Base-by-base conservation (phyloP, 2,888 invertebrate genomes). In the Pammene fasciana region DNA sequence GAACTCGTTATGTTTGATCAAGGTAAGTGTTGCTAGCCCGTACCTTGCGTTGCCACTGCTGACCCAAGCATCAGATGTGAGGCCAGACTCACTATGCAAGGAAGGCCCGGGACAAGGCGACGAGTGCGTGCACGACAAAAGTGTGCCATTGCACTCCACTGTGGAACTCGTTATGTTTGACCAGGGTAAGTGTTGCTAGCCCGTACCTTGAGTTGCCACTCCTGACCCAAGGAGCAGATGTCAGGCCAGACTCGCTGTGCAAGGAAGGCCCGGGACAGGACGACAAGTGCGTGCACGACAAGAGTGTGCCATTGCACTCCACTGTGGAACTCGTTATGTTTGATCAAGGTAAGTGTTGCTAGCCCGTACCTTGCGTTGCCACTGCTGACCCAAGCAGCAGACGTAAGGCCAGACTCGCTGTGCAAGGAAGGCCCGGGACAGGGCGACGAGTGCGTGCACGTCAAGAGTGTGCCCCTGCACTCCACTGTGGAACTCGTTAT, bases 321-420 rank as follows among this genome's bases (percentile, higher is more conserved):
- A n/a, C n/a, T n/a, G n/a, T n/a, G n/a, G n/a, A n/a, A n/a, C n/a
- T n/a, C n/a, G n/a, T n/a, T n/a, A n/a, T n/a, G n/a, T n/a, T n/a
- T n/a, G n/a, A n/a, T n/a, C n/a, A n/a, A n/a, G n/a, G n/a, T n/a
- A n/a, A n/a, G n/a, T n/a, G n/a, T n/a, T n/a, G n/a, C n/a, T n/a
- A n/a, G n/a, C n/a, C n/a, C 94, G 43, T 96, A 95, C 79, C 97
- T 97, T 0, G 94, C 96, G 0, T 96, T 96, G 0, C 97, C 97
- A 0, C 90, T 97, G 52, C 90, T 97, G 71, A 96, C 96, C 1
- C 97, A 97, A 81, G 92, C 93, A 0, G 82, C 84, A 0, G 95
- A 96, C 73, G 92, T 96, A 14, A 85, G 93, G 0, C 82, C 89
- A 8, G 87, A 92, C 59, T 82, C 93, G 26, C 81, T 94, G 71